Conservation (phyloP, 2,113 vertebrate species). For the Xenopus tropicalis region DNA sequence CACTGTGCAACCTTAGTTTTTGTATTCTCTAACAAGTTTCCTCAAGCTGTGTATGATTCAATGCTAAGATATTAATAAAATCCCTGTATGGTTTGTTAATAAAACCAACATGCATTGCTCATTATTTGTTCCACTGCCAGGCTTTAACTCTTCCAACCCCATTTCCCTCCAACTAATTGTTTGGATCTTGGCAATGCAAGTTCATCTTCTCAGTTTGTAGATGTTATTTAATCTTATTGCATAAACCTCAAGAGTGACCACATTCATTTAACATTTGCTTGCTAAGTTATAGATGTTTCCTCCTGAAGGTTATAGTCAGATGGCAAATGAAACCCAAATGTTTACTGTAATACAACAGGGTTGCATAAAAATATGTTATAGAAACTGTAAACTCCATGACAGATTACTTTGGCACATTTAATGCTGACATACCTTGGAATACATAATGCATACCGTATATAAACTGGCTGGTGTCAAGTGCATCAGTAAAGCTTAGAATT, state of each 20-base stretch:
- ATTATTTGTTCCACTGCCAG: slow-evolving; percentile 9
- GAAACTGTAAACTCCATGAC: background rate
- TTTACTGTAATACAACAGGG: background rate
- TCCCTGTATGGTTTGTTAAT: slow-evolving; percentile 10
- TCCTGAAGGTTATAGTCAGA: background rate
- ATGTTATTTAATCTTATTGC: background rate
- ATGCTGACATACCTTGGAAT: background rate
- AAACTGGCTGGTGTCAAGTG: too few relatives aligned
- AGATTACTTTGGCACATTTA: slow-evolving; percentile 1
- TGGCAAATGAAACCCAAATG: slow-evolving; percentile 6
- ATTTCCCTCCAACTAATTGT: slow-evolving; percentile 12
- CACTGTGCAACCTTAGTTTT: background rate
- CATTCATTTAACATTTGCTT: background rate
- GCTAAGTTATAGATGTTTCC: background rate
- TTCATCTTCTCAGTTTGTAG: background rate
- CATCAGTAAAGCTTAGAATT: too few relatives aligned
- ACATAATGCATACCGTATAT: too few relatives aligned
- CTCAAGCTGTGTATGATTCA: slow-evolving; percentile 1
- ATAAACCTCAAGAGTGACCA: background rate
- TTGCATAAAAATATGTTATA: slow-evolving; percentile 3
- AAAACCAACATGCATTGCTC: slow-evolving; percentile 19
- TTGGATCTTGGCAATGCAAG: background rate
- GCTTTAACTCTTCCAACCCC: background rate
- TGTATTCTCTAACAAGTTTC: slow-evolving; percentile 3
- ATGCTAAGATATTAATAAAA: slow-evolving; percentile 23